Evolutionary conservation across 2,888 invertebrate genomes (phyloP).

Genomic region (Mimachlamys varia): DNA sequence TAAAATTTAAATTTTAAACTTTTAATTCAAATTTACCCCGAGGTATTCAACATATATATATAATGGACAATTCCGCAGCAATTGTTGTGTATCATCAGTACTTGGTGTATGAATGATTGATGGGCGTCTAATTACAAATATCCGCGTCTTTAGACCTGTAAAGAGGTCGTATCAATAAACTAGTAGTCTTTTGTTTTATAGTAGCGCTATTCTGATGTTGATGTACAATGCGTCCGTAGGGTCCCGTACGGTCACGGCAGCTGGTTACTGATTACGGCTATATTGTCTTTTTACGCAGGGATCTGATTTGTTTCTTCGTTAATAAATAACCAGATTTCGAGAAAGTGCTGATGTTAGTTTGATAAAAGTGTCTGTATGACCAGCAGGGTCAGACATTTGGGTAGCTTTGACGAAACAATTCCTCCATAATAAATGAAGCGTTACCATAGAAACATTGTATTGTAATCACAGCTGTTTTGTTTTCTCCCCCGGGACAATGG

Average conservation of each 20-base stretch:
- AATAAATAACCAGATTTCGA: slow-evolving; percentile 14
- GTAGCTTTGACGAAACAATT: slow-evolving; percentile 8
- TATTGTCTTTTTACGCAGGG: slow-evolving; percentile 7
- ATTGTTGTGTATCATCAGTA: neutral
- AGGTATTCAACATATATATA: neutral
- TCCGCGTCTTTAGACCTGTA: neutral
- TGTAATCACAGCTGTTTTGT: neutral
- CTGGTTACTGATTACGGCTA: neutral
- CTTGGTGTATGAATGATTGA: neutral
- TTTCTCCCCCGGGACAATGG: neutral
- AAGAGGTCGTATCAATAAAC: neutral
- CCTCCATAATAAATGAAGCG: neutral
- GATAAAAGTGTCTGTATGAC: slow-evolving; percentile 9
- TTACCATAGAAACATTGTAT: neutral
- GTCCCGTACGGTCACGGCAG: neutral
- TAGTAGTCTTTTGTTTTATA: neutral
- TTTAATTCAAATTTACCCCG: neutral
- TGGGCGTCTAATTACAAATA: neutral
- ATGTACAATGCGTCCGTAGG: neutral
- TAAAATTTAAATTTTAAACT: neutral
- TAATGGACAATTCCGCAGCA: neutral
- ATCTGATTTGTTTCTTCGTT: slow-evolving; percentile 31
- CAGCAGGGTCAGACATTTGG: neutral
- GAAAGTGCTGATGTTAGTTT: neutral
- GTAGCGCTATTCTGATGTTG: neutral